Evolutionary conservation across 2,113 vertebrate species (phyloP).

Genomic region (Corapipo altera): DNA sequence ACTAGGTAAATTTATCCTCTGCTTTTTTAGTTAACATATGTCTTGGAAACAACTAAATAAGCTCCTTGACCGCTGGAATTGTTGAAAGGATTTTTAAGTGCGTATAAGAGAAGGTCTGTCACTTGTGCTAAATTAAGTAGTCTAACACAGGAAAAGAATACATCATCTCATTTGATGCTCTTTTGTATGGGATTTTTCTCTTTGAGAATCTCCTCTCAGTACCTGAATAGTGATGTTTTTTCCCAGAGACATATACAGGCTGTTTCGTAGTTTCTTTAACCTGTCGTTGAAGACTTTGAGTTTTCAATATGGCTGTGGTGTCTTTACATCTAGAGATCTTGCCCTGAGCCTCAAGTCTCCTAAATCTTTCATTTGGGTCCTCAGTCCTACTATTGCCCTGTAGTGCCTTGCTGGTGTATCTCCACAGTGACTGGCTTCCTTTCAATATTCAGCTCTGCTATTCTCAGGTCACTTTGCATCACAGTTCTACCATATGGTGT

Average conservation of each 20-base stretch:
- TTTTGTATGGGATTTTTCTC: background rate
- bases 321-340: background rate
- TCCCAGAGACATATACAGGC: background rate
- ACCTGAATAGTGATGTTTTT: background rate
- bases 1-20: background rate
- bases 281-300: background rate
- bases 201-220: background rate
- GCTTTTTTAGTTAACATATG: background rate
- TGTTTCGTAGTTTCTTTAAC: background rate
- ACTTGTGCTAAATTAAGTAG: background rate
- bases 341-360: background rate
- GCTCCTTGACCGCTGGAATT: background rate
- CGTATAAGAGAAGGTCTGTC: background rate
- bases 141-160: background rate
- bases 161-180: background rate
- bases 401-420: background rate
- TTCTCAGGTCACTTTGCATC: background rate
- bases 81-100: background rate
- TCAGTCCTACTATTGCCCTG: background rate
- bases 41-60: background rate
- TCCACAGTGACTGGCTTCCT: background rate
- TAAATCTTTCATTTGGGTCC: background rate
- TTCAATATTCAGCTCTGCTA: background rate
- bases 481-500: background rate
- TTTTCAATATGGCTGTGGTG: background rate